Base-by-base conservation (phyloP, 2,888 invertebrate genomes). In the Hololepta plana region DNA sequence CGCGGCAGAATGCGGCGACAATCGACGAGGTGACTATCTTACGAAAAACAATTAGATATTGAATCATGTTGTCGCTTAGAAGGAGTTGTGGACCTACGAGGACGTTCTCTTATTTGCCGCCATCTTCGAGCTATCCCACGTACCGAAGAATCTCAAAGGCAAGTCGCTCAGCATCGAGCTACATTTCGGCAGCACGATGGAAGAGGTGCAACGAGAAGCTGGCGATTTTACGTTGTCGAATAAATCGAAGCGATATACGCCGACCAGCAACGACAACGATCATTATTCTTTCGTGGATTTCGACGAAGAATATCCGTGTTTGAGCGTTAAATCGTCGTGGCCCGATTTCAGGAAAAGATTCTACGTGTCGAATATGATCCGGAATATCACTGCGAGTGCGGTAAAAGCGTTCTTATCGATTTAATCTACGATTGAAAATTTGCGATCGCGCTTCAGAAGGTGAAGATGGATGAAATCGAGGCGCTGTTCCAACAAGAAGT, bases 321-420 rank as follows among this genome's bases (percentile, higher is more conserved):
- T 79, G 10, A 68, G 67, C 46, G 54, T 75, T 11, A 62, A 60
- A 15, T 57, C 61, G 0, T 52, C 55, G 28, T 64, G 72, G 42
- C 75, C 76, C 3, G 75, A 77, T 47, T 64, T 71, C 33, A 57
- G 72, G 31, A 63, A 67, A 38, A 57, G 75, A 34, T 62, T 75
- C 47, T 70, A 63, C 42, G 68, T 69, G 39, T 64, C 66, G 25
- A 82, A 81, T 47, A 64, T 69, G 44, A 52, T 80, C 3, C 46
- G 57, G 5, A 64, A 61, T 33, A 71, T 79, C 16, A 57, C 60
- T 4, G 49, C 52, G 5, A 59, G 61, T 41, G 51, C 79, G 54
- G 77, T 76, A 47, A 49, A 54, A 43, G 11, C 26, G 12, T 11
- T 17, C 17, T 29, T 29, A 15, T 20, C 17, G n/a, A 8, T 26